These are phyloP conservation scores for Calameuta idolon DNA, from an alignment of 2,888 invertebrate genomes.

Conservation along the genomic window DNA sequence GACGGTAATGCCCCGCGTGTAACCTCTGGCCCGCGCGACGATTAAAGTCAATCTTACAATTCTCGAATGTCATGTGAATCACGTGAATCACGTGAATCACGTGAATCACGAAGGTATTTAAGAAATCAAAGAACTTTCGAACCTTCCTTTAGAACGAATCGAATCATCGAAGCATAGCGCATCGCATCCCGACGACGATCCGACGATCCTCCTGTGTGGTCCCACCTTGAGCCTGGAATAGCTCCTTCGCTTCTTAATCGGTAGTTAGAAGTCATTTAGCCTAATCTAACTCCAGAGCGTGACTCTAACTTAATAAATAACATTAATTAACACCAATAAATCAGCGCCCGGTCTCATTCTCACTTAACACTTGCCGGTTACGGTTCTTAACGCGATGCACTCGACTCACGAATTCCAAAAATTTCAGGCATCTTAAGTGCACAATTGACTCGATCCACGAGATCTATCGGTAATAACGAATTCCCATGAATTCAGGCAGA, in stretches of 20 bases:
- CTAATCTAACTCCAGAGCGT: constrained; percentile 27
- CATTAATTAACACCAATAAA: constrained; percentile 48
- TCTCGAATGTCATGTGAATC: background rate
- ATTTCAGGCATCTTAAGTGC: constrained; percentile 24
- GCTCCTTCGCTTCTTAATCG: constrained; percentile 34
- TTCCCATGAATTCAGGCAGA: too few relatives aligned
- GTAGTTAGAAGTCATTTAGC: constrained; percentile 35
- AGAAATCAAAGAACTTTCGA: background rate
- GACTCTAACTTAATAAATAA: constrained; percentile 41
- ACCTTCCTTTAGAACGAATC: background rate
- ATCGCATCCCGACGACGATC: background rate
- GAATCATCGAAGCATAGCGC: too few relatives aligned
- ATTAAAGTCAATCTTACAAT: constrained; percentile 10
- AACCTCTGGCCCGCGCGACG: background rate
- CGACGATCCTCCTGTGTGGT: constrained; percentile 42
- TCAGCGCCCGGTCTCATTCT: constrained; percentile 23
- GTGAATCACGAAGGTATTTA: constrained; percentile 1
- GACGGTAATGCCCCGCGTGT: constrained; percentile 27
- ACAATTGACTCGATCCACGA: background rate
- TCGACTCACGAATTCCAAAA: constrained; percentile 19
- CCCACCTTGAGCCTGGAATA: constrained; percentile 24
- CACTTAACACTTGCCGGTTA: constrained; percentile 13
- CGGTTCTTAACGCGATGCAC: constrained; percentile 4
- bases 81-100: too few relatives aligned
- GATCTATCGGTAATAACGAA: too few relatives aligned